Evolutionary conservation across 2,113 vertebrate genomes (phyloP), one percentile per base, ranked within the genome.

Genomic region (Ammospiza nelsoni): DNA sequence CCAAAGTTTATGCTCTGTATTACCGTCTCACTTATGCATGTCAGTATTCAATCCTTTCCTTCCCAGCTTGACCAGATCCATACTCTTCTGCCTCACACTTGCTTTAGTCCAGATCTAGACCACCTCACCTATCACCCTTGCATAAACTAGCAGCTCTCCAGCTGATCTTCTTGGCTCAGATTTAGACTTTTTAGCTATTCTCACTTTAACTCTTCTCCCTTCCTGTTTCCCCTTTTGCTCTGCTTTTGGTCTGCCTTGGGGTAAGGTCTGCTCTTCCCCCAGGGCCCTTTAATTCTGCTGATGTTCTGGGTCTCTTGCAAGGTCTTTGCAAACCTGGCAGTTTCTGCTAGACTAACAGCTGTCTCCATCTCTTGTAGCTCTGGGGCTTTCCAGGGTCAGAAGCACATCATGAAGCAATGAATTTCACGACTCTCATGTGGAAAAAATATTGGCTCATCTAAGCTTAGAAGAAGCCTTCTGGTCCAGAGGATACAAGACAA

Each of bases 311-410:
- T 93, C 93, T 27, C 54, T 74, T 31, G 11, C 66, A 89, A 89
- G 69, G 84, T 77, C 91, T 96, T 82, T 2, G 0, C 78, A 96
- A 95, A 94, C 82, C 90, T 96, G 94, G 89, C 95, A 94, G 84
- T 81, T 96, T 94, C 84, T 92, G 24, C 66, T 82, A 89, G 66
- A 72, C 87, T 96, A 95, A 77, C 96, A 97, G 95, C 93, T 97
- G 96, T 91, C 95, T 97, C 55, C 10, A 9, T 80, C 81, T 94
- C 66, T 82, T 58, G 58, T 80, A 87, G 89, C 92, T 95, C 76
- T 90, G 87, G 73, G 93, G 79, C 69, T 94, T 89, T 68, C 79
- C 4, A 7, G 79, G 89, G 82, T 96, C 92, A 95, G 90, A 94
- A 89, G 39, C 75, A 91, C 68, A 95, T 93, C 81, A 87, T 58